These are phyloP conservation scores for Etheostoma cragini DNA, from an alignment of 2,113 vertebrate species.

Conservation along the genomic window DNA sequence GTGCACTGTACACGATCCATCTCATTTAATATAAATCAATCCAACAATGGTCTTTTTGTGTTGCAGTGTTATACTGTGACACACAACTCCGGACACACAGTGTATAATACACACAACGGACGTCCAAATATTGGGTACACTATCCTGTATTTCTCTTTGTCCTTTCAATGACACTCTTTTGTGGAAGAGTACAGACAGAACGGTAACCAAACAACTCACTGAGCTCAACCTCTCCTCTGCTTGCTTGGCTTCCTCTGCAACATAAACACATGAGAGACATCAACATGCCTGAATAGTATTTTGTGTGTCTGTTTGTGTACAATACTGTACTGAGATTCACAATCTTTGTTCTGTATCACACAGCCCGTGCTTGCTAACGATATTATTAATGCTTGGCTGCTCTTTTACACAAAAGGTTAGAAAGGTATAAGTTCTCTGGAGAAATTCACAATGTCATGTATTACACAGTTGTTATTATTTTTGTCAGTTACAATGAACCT, in stretches of 20 bases:
- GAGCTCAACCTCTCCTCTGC: constrained; percentile 10
- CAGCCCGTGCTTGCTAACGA: not conserved
- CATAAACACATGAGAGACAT: constrained; percentile 12
- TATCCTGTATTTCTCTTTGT: too few relatives aligned
- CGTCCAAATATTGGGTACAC: not conserved
- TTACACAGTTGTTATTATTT: too few relatives aligned
- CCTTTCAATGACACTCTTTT: not conserved
- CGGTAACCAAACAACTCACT: constrained; percentile 56
- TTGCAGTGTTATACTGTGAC: too few relatives aligned
- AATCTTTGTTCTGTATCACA: not conserved
- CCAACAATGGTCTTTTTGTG: not conserved
- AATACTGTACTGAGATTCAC: not conserved
- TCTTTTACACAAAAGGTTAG: not conserved
- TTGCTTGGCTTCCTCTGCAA: constrained; percentile 54
- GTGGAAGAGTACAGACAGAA: not conserved
- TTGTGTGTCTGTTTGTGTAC: not conserved
- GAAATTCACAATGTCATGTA: too few relatives aligned
- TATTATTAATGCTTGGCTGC: not conserved
- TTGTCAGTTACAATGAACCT: too few relatives aligned
- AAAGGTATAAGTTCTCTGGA: too few relatives aligned
- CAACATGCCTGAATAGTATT: not conserved
- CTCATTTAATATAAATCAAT: not conserved
- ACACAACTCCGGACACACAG: not conserved
- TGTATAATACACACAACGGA: not conserved
- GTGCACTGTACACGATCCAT: not conserved